Evolutionary conservation across 2,888 invertebrate genomes (phyloP), one percentile per base, ranked within the genome.

Genomic region (Tricholauxania praeusta): DNA sequence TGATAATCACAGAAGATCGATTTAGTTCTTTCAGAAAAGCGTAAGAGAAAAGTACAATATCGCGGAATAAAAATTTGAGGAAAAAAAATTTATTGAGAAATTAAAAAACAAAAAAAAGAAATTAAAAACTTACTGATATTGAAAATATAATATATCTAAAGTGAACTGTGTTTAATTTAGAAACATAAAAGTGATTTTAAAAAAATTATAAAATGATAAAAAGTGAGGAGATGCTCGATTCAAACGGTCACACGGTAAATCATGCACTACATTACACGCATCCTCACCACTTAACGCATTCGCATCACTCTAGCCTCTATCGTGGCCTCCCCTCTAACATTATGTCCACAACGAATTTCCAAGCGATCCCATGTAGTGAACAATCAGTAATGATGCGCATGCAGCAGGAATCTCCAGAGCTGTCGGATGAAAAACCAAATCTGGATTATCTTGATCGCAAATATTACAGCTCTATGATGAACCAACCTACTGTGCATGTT

Each of bases 391-490:
- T 76, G 71, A 78, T 80, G 69, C 84, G 80, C 55, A 78, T 80
- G 77, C 80, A 79, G 66, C 82, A 80, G 72, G 83, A 83, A 17
- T 85, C 86, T 1, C 83, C 86, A 39, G 78, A 86, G 72, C 28
- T 85, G 75, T 78, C 76, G 48, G 86, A 86, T 70, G 85, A 86
- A 74, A 86, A 86, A 74, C 85, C 87, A 8, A 80, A 82, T 69
- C 80, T 85, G 10, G 79, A 78, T 59, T 85, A 82, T 62, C 77
- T 85, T 70, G 86, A 87, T 10, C 81, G 86, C 60, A 86, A 86
- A 78, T 86, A 84, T 74, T 86, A 85, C 65, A 78, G 80, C 57
- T 64, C 79, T 22, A 73, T 79, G 77, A 72, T 79, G 79, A 73
- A 73, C 52, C 79, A 79, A 68, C 59, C 15, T 19, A 12, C 57